A percentile compares a stretch with the other conserved stretches of the same genome.
Evolutionary conservation across 2,888 invertebrate genomes (phyloP).

Genomic region (Drosophila antonietae): DNA sequence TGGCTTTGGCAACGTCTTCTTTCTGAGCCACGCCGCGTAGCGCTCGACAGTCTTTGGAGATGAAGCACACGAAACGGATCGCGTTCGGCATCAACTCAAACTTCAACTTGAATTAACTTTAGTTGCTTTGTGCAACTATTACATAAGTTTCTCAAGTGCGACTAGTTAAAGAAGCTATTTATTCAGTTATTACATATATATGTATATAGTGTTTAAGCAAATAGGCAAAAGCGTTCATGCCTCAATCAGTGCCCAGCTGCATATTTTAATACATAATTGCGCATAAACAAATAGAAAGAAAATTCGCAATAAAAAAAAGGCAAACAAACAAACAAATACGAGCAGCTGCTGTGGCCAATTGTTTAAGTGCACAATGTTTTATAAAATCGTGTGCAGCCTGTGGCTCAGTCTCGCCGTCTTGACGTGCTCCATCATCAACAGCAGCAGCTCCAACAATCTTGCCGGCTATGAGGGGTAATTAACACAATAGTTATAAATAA

Average conservation of each 20-base stretch:
- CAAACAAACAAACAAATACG: slow-evolving; percentile 6
- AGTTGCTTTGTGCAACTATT: slow-evolving; percentile 27
- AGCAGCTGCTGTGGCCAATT: slow-evolving; percentile 15
- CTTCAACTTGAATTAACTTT: slow-evolving; percentile 14
- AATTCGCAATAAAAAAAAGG: slow-evolving; percentile 4
- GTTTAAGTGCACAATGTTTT: slow-evolving; percentile 52
- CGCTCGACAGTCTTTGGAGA: slow-evolving; percentile 82
- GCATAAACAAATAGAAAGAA: slow-evolving; percentile 11
- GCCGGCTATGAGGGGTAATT: slow-evolving; percentile 81
- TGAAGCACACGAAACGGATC: slow-evolving; percentile 76
- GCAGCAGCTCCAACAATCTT: slow-evolving; percentile 66
- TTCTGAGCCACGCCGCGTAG: slow-evolving; percentile 76
- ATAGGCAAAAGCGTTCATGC: slow-evolving; percentile 52
- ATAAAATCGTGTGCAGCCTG: slow-evolving; percentile 67
- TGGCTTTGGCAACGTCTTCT: slow-evolving; percentile 77
- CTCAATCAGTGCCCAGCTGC: slow-evolving; percentile 44
- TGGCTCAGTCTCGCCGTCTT: slow-evolving; percentile 56
- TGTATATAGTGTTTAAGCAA: slow-evolving; percentile 23
- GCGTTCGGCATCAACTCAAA: slow-evolving; percentile 7
- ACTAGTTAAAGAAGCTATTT: slow-evolving; percentile 23
- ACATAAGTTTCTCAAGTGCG: slow-evolving; percentile 68
- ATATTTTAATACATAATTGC: slow-evolving; percentile 72
- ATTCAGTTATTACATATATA: slow-evolving; percentile 9
- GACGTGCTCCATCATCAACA: slow-evolving; percentile 36
- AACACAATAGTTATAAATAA: slow-evolving; percentile 38